Evolutionary conservation across 2,888 invertebrate genomes (phyloP).

Genomic region (Diachrysia chrysitis): DNA sequence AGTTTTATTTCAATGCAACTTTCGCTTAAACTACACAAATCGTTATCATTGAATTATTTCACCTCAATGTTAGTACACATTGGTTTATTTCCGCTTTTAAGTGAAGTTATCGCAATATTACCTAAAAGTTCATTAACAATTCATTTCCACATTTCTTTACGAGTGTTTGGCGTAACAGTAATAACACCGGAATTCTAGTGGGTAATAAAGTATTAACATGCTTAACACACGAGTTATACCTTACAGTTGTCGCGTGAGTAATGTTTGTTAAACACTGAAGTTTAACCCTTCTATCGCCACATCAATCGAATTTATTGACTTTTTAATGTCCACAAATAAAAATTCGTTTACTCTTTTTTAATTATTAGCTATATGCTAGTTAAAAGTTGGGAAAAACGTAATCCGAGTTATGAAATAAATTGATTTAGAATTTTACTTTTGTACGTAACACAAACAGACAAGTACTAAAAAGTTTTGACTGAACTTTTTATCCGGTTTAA

Average conservation of each 20-base stretch:
- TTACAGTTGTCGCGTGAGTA: slow-evolving; percentile 61
- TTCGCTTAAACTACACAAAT: neutral
- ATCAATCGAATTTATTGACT: slow-evolving; percentile 9
- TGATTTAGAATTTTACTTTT: neutral
- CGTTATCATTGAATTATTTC: neutral
- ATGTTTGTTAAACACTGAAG: slow-evolving; percentile 67
- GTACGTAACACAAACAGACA: neutral
- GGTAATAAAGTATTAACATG: slow-evolving; percentile 44
- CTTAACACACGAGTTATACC: slow-evolving; percentile 49
- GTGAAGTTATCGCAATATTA: slow-evolving; percentile 31
- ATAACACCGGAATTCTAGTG: slow-evolving; percentile 47
- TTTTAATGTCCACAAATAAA: neutral
- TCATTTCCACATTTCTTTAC: slow-evolving; percentile 52
- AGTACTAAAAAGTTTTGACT: neutral
- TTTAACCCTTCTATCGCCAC: slow-evolving; percentile 41
- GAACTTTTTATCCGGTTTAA: slow-evolving; percentile 2
- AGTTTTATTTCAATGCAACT: neutral
- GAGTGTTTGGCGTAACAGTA: slow-evolving; percentile 46
- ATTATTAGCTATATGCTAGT: neutral
- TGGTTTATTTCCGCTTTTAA: slow-evolving; percentile 20
- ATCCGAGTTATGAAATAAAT: neutral
- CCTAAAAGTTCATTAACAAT: slow-evolving; percentile 42
- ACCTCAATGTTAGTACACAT: neutral
- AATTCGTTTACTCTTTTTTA: neutral
- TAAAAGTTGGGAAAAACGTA: neutral